Base-by-base conservation (phyloP, 2,888 invertebrate genomes). In the Scaptomyza caliginosa region DNA sequence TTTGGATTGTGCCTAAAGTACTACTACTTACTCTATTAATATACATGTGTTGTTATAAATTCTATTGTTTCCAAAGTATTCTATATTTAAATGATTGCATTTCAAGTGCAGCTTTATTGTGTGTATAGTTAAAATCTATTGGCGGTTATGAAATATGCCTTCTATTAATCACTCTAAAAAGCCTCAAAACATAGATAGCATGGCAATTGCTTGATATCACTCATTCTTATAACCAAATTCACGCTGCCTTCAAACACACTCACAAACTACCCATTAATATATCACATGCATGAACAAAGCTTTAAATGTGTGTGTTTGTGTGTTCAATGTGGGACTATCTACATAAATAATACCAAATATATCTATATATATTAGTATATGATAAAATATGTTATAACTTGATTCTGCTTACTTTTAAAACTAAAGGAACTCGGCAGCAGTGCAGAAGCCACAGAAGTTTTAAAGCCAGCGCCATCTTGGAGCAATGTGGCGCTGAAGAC, bases 381-480 rank as follows among this genome's bases (percentile, higher is more conserved):
- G 24, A 8, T 30, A 30, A 30, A 32, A 11, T 2, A n/a, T n/a
- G n/a, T n/a, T n/a, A 10, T 32, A 7, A 17, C 17, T 8, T 46
- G 11, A 36, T 54, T 17, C 3, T 34, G 0, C 11, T n/a, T 6
- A 17, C 23, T 17, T 28, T 17, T n/a, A 16, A 13, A 34, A 13
- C 36, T 45, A 0, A 82, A 91, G 91, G 91, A 91, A 80, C 86
- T 91, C 71, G 89, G 88, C 75, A 89, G 81, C 76, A 89, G 84
- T 76, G 84, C 89, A 69, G 91, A 90, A 63, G 71, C 87, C 62
- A 76, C 89, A 64, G 91, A 91, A 73, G 77, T 92, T 69, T 86
- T 92, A 74, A 93, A 93, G 81, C 92, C 93, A 1, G 93, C 93
- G 34, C 93, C 93, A n/a, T 93, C 93, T 2, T 93, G 93, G 93